Evolutionary conservation across 2,888 invertebrate species (phyloP), one percentile per base, ranked within the genome.

Genomic region (Sialis lutaria): DNA sequence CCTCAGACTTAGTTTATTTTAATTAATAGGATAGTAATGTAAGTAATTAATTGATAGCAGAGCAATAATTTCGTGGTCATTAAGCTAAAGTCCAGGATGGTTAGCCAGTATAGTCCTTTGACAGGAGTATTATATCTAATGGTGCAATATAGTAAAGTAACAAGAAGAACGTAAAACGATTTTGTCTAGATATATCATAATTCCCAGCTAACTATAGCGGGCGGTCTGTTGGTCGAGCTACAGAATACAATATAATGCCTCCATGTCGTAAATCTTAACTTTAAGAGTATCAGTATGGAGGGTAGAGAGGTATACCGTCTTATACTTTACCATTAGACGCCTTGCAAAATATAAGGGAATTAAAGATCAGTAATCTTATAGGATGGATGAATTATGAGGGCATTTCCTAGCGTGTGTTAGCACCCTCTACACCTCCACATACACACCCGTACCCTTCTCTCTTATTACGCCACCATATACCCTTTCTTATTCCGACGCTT

Each of bases 351-450:
- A 69, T 67, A 72, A 74, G 74, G 74, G 77, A 77, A 77, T 77
- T 77, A 77, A 76, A 77, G 77, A 77, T 77, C 76, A 77, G 76
- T 77, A 76, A 77, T 77, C 77, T 77, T 73, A 73, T 73, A 72
- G 68, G 66, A 67, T 69, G 68, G 75, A 77, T 77, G 77, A 77
- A 70, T 77, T 77, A 77, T 77, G 73, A 72, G 63, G 62, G 63
- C 63, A 68, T 71, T 65, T 64, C 59, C 62, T 60, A 59, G 58
- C 59, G 58, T 32, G 10, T 22, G 9, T n/a, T 22, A 10, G 5
- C 44, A 10, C 37, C 10, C 9, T 35, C 37, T n/a, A n/a, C 4
- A n/a, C 37, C 57, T 62, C 22, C 22, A 22, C 22, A 22, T 22
- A 22, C 22, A 22, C 22, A 22, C 22, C 22, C 22, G 22, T 22